Percentiles rank a stretch among this genome's conserved stretches.
Evolutionary conservation across 2,797 vertebrate genomes (phyloP).

Genomic region (Anguilla pacifica): DNA sequence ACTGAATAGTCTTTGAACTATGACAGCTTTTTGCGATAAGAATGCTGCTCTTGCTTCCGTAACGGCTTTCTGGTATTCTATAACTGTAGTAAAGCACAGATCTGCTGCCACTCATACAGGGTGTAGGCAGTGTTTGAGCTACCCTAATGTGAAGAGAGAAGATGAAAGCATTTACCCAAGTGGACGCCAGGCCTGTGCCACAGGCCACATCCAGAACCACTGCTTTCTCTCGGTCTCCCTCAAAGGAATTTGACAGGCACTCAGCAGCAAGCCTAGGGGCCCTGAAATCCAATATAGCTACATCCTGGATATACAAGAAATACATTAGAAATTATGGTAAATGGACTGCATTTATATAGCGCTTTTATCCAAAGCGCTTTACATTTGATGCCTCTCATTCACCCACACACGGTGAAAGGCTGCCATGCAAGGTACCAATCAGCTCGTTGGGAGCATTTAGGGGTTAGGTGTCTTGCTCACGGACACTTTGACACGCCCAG

Average conservation of each 20-base stretch:
- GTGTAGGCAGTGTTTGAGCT: background rate
- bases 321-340: background rate
- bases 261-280: constrained; percentile 79
- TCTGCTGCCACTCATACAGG: background rate
- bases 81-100: background rate
- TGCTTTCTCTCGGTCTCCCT: constrained; percentile 55
- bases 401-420: too few species aligned
- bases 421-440: too few species aligned
- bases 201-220: constrained; percentile 86
- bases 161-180: constrained; percentile 65
- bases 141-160: background rate
- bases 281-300: constrained; percentile 75
- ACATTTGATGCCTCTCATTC: too few species aligned
- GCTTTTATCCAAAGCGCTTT: too few species aligned
- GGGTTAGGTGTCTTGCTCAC: too few species aligned
- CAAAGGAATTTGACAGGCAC: constrained; percentile 70
- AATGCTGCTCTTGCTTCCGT: too few species aligned
- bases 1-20: too few species aligned
- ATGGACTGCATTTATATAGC: background rate
- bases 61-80: background rate
- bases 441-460: too few species aligned
- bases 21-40: too few species aligned
- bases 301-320: constrained; percentile 68
- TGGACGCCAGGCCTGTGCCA: constrained; percentile 85
- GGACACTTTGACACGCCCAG: too few species aligned